These are phyloP conservation scores for Podarcis cretensis DNA, from an alignment of 2,113 vertebrate species.

Conservation along the genomic window DNA sequence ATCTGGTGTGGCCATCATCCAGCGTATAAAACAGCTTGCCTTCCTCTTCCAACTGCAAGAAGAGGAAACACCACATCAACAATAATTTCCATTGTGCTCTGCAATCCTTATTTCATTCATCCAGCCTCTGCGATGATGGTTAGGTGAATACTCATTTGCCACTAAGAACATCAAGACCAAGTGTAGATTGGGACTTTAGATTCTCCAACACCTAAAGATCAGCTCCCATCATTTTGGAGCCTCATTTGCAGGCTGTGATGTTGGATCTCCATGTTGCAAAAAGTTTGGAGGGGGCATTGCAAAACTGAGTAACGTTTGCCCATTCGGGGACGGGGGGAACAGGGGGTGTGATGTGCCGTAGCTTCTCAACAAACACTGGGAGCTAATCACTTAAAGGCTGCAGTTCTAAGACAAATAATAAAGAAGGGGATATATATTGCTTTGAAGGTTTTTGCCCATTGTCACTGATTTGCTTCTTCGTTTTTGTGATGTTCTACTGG, in stretches of 20 bases:
- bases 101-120: neutral
- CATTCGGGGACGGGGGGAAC: too few species aligned
- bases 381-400: neutral
- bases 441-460: neutral
- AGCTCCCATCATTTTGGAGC: neutral
- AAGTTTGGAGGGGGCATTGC: neutral
- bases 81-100: neutral
- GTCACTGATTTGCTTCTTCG: neutral
- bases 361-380: neutral
- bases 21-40: constrained; percentile 91
- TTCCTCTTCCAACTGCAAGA: constrained; percentile 88
- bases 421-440: neutral
- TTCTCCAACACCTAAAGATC: neutral
- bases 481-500: neutral
- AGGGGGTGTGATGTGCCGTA: neutral
- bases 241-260: neutral
- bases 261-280: too few species aligned
- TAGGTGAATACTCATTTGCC: neutral
- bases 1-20: constrained; percentile 93
- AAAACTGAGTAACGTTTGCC: neutral
- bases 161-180: neutral
- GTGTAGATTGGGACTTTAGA: too few species aligned
- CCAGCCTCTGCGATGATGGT: neutral
- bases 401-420: neutral
- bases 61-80: constrained; percentile 46